These are phyloP conservation scores for Spongilla lacustris DNA, from an alignment of 37 sponge, comb jelly and placozoan species.

Conservation along the genomic window DNA sequence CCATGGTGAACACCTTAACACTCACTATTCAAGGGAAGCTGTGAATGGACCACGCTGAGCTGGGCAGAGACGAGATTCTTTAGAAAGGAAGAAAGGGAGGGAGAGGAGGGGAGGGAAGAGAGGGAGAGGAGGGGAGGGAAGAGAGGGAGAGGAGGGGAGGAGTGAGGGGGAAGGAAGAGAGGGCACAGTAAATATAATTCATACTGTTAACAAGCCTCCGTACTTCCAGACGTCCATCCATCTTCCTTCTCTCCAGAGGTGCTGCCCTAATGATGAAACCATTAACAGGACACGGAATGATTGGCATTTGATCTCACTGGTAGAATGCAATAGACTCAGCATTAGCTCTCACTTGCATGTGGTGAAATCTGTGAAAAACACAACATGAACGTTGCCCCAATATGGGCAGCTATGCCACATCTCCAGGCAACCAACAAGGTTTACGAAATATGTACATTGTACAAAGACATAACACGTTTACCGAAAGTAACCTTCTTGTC, in stretches of 20 bases:
- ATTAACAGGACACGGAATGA: neutral
- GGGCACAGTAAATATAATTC: neutral
- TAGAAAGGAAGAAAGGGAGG: neutral
- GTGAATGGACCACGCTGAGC: neutral
- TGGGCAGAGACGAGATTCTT: neutral
- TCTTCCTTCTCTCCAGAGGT: neutral
- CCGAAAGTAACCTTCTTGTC: constrained; percentile 89
- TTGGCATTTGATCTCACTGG: constrained; percentile 54
- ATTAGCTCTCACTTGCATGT: constrained; percentile 74
- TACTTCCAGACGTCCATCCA: neutral
- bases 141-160: neutral
- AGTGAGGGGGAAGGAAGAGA: neutral
- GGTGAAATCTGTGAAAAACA: constrained; percentile 68
- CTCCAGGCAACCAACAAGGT: neutral
- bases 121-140: neutral
- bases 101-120: neutral
- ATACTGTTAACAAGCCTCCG: neutral
- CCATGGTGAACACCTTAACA: too few relatives aligned
- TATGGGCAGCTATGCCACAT: neutral
- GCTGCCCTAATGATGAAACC: neutral
- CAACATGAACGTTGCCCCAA: neutral
- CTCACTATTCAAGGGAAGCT: neutral
- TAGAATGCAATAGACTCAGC: constrained; percentile 83
- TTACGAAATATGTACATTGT: neutral
- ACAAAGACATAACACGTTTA: constrained; percentile 6